These are phyloP conservation scores for Pseudorasbora parva DNA, from an alignment of 2,113 vertebrate species.

Conservation along the genomic window DNA sequence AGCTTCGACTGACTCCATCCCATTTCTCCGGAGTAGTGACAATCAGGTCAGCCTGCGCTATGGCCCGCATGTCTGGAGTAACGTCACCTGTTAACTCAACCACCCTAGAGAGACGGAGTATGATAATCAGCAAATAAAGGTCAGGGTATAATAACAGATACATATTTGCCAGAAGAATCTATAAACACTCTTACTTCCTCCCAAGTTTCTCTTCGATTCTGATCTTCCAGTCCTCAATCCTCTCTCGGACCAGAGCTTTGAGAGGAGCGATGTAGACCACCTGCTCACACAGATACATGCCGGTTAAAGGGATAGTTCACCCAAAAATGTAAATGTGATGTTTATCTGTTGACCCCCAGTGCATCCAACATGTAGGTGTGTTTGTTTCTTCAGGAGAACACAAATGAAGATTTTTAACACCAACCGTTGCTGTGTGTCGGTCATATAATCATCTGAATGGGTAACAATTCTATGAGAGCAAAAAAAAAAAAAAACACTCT, in stretches of 20 bases:
- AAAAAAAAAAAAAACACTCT: too few relatives aligned
- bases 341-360: too few relatives aligned
- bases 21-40: slow-evolving; percentile 99
- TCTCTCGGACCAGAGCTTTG: slow-evolving; percentile 94
- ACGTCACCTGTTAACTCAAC: slow-evolving; percentile 96
- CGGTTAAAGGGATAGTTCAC: too few relatives aligned
- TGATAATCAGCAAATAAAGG: slow-evolving; percentile 5
- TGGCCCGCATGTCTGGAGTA: slow-evolving; percentile 94
- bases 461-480: too few relatives aligned
- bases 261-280: slow-evolving; percentile 97
- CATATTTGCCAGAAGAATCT: neutral
- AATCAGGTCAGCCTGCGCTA: slow-evolving; percentile 93
- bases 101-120: slow-evolving; percentile 75
- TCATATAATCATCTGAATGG: too few relatives aligned
- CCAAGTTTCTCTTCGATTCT: slow-evolving; percentile 95
- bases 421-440: too few relatives aligned
- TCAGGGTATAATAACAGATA: neutral
- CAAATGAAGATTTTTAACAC: too few relatives aligned
- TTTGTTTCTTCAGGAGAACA: too few relatives aligned
- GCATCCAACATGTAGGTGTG: too few relatives aligned
- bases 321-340: too few relatives aligned
- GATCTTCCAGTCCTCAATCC: slow-evolving; percentile 98
- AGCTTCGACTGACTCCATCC: slow-evolving; percentile 97
- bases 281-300: slow-evolving; percentile 68
- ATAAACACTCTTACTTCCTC: slow-evolving; percentile 84